Base-by-base conservation (phyloP, 2,797 vertebrate genomes). In the Rhinoraja longicauda region DNA sequence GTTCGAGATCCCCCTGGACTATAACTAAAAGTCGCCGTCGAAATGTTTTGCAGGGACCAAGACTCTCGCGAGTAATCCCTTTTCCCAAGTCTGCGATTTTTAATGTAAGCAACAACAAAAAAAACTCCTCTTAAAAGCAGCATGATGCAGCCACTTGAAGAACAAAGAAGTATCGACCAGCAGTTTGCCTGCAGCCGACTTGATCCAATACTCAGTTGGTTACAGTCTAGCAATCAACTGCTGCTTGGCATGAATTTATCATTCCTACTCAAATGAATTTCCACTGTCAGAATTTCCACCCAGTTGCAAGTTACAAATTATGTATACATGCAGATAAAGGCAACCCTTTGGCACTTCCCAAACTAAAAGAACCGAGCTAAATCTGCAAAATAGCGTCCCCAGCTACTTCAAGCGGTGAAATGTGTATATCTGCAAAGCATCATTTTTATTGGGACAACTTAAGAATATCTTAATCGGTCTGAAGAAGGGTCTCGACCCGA, bases 141-240 rank as follows among this genome's bases (percentile, higher is more conserved):
- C 90, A n/a, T 29, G 90, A 92, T n/a, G 45, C 90, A n/a, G 45
- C 90, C 39, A 88, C n/a, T 88, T 67, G 84, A 67, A 67, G 84
- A 88, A 67, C 84, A 88, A 88, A 88, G 84, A 62, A 67, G 21
- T 88, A 88, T 88, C 84, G 84, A 88, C 84, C 84, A 67, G 90
- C 70, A 92, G 72, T 75, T 75, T 73, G 72, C 72, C 90, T 92
- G 90, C 73, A 92, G 90, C 90, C 57, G 90, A 29, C 84, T 92
- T 92, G 90, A 92, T 57, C 70, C 90, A 92, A 75, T 75, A 75
- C 90, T 57, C 36, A 92, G 90, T 45, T 92, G 90, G 67, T 92
- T 92, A n/a, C 24, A 75, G 90, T 75, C 70, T 53, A 92, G 90
- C 90, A 92, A 92, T 92, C 90, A 92, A 92, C 70, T 75, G 70